A percentile compares a stretch with the other conserved stretches of the same genome.
Evolutionary conservation across 2,113 vertebrate genomes (phyloP).

Genomic region (Lophochroa leadbeateri): DNA sequence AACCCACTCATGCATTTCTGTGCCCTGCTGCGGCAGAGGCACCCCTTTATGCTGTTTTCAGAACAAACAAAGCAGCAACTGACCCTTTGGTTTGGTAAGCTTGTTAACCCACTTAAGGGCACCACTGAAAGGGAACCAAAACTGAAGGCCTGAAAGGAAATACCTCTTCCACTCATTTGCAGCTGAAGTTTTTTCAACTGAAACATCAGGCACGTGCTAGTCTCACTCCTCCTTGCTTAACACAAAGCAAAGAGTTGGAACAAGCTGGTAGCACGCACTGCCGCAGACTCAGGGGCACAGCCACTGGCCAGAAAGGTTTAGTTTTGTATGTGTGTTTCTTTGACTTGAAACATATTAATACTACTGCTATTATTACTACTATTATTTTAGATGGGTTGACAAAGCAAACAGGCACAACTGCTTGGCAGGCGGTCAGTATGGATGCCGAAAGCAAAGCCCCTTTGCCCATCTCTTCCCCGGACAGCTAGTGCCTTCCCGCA

Average conservation of each 20-base stretch:
- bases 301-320: neutral
- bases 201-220: neutral
- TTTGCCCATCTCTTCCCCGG: neutral
- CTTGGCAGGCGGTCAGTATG: rapidly evolving
- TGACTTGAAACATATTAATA: neutral
- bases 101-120: neutral
- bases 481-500: neutral
- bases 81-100: neutral
- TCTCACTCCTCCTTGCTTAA: neutral
- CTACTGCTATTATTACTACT: neutral
- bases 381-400: neutral
- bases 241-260: neutral
- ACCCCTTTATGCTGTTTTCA: neutral
- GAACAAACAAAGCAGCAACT: neutral
- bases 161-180: neutral
- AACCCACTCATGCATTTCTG: neutral
- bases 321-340: slow-evolving; percentile 29
- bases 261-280: rapidly evolving
- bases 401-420: neutral
- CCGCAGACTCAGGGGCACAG: neutral
- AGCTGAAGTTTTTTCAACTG: neutral
- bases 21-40: neutral
- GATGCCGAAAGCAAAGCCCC: slow-evolving; percentile 23
- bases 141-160: neutral
- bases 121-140: neutral